Percentiles rank a stretch among this genome's conserved stretches.
These are phyloP conservation scores for Carollia perspicillata DNA, from an alignment of 2,113 vertebrate genomes.

Conservation along the genomic window DNA sequence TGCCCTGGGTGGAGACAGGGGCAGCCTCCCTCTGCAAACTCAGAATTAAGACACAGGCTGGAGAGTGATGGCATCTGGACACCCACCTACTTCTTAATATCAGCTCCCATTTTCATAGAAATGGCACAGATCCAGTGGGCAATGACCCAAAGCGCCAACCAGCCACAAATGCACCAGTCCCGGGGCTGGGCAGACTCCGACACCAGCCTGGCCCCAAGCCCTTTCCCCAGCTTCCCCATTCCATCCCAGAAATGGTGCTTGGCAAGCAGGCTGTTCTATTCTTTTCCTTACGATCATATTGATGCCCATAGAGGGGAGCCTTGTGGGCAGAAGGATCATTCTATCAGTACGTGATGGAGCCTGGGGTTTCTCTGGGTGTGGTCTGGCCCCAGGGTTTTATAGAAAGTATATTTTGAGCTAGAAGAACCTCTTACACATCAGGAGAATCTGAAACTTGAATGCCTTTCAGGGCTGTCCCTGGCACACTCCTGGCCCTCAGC, in stretches of 20 bases:
- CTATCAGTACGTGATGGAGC: not conserved
- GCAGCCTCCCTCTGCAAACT: accelerated
- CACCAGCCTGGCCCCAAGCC: accelerated
- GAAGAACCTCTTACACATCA: not conserved
- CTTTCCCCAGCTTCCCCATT: not conserved
- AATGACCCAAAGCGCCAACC: not conserved
- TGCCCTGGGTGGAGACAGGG: not conserved
- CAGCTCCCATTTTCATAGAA: not conserved
- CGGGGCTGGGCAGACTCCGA: not conserved
- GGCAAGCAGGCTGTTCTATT: accelerated
- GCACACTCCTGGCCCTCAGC: accelerated
- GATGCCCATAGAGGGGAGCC: not conserved
- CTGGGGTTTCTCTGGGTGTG: not conserved
- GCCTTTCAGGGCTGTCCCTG: not conserved
- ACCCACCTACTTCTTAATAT: not conserved
- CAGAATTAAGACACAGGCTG: accelerated
- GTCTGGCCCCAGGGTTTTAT: not conserved
- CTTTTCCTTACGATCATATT: not conserved
- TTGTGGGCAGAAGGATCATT: not conserved
- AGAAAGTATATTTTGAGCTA: not conserved
- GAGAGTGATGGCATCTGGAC: not conserved
- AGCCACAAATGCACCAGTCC: not conserved
- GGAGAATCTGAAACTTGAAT: not conserved
- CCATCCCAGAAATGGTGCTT: not conserved
- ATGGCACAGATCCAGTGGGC: not conserved